Evolutionary conservation across 2,113 vertebrate genomes (phyloP), one percentile per base, ranked within the genome.

Genomic region (Heterocephalus glaber): DNA sequence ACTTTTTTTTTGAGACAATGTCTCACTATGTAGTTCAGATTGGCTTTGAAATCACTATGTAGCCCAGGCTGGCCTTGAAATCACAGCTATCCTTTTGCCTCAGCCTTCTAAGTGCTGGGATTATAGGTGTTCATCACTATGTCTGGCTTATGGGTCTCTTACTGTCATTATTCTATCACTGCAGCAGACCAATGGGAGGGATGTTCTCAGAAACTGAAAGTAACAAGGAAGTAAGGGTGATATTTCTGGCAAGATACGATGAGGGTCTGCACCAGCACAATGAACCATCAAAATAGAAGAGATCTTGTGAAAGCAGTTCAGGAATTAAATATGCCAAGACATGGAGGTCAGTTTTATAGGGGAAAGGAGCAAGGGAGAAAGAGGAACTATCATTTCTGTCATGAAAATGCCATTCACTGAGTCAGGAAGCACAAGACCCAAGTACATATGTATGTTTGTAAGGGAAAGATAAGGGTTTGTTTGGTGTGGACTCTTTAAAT

Each of bases 401-500:
- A 87, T 70, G 49, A 94, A 97, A 81, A 66, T 83, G 35, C 44
- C 41, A 60, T 76, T 95, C 22, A 3, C 16, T 52, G 61, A 96
- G 49, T 65, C 41, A 89, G 28, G 63, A 94, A 61, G 49, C 74
- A 90, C 20, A 85, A 52, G 30, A 82, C 70, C 81, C 91, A 44
- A 41, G 38, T 44, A 28, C n/a, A 35, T 47, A 13, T 9, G 19
- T 54, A 61, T 11, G 4, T 95, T 83, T 92, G 66, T 60, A 47
- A 24, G 38, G 33, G 41, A 54, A 87, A 70, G 70, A 58, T 49
- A 56, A 89, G 77, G 35, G 68, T 96, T 96, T 74, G 63, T 95
- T 96, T 74, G 63, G 56, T 94, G 92, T 38, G 47, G 61, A 91
- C 61, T 86, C 9, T 70, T 89, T 84, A 47, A 92, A 88, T 92